Evolutionary conservation across 23 tunicate species (phyloP).

Genomic region (Styela clava): DNA sequence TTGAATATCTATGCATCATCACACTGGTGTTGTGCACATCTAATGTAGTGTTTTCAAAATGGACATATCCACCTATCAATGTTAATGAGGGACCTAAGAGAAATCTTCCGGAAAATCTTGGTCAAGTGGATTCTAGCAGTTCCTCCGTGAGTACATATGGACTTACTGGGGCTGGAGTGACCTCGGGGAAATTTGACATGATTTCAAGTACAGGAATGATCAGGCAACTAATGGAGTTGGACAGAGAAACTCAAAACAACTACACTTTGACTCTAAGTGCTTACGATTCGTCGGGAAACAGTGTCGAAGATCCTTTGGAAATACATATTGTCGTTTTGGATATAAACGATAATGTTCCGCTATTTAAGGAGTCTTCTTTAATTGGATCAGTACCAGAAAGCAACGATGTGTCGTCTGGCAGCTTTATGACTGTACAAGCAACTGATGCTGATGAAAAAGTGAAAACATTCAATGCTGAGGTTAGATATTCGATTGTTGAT

Average conservation of each 20-base stretch:
- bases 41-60: neutral
- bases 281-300: conserved; percentile 12
- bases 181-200: neutral
- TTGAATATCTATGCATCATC: neutral
- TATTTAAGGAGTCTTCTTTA: conserved; percentile 36
- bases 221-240: conserved; percentile 30
- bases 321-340: conserved; percentile 38
- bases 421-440: conserved; percentile 9
- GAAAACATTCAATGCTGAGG: neutral
- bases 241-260: conserved; percentile 30
- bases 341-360: conserved; percentile 62
- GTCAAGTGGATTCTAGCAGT: neutral
- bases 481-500: conserved; percentile 11
- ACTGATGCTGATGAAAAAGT: conserved; percentile 9
- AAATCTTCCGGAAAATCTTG: neutral
- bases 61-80: neutral
- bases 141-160: neutral
- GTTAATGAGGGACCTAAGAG: neutral
- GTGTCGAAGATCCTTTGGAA: conserved; percentile 13
- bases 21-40: neutral
- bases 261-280: conserved; percentile 29
- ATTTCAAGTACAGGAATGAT: conserved; percentile 8
- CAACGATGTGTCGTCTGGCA: neutral
- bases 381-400: conserved; percentile 44
- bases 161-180: neutral